Evolutionary conservation across 2,888 invertebrate genomes (phyloP), one percentile per base, ranked within the genome.

Genomic region (Drosophila nr. fundita): DNA sequence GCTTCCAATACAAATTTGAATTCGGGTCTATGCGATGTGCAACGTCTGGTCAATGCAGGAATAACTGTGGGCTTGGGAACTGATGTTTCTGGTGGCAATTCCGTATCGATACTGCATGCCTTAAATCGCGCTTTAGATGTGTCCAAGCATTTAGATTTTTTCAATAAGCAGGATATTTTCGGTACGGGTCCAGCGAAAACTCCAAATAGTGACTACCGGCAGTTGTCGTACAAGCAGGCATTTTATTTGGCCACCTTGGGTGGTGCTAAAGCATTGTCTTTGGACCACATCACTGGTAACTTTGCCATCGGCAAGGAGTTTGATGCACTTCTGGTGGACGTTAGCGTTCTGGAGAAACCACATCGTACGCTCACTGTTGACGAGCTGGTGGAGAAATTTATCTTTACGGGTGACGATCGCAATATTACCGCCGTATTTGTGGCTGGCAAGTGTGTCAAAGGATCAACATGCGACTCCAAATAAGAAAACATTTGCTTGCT

Each of bases 41-140:
- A 95, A 69, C 94, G 94, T 62, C 93, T 97, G 15, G 92, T 95
- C 42, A 91, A 94, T 15, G 93, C 94, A 53, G 95, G 95, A 4
- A 92, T 98, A 29, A 96, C 95, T 90, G 95, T 98, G 64, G 98
- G 98, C 10, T 94, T 98, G 50, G 98, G 98, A 79, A 97, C 98
- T 91, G 98, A 98, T 93, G 95, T 98, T 11, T 94, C 98, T 0
- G 98, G 97, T 2, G 98, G 98, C 0, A 96, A 96, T 89, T 96
- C 94, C 54, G 94, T 96, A 0, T 96, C 96, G 0, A 96, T 98
- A 69, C 90, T 97, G 63, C 96, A 96, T 87, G 95, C 96, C 2
- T 96, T 98, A 92, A 94, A 96, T 66, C 94, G 95, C 11, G 94
- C 97, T 0, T 94, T 98, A 87, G 95, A 96, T 79, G 95, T 96